Evolutionary conservation across 2,888 invertebrate species (phyloP), one percentile per base, ranked within the genome.

Genomic region (Parelbella ahira): DNA sequence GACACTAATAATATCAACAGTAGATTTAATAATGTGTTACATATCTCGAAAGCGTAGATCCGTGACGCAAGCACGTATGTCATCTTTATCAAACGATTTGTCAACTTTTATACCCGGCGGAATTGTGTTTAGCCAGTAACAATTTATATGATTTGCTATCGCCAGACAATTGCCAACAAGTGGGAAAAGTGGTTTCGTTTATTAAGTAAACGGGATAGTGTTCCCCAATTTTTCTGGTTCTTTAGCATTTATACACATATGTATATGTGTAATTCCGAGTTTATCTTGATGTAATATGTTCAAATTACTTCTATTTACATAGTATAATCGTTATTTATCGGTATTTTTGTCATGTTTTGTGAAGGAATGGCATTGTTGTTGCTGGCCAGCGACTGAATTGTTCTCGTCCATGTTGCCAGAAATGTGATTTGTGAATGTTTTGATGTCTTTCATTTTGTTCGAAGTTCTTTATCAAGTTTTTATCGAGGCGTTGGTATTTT

Each of bases 31-130:
- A n/a, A n/a, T n/a, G n/a, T n/a, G n/a, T n/a, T n/a, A n/a, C n/a
- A n/a, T n/a, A n/a, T n/a, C n/a, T n/a, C n/a, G n/a, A n/a, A n/a
- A n/a, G n/a, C n/a, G n/a, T n/a, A n/a, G n/a, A 18, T 38, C 38
- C 23, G 15, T 11, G 13, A 12, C 18, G 11, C 7, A 11, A 13
- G 57, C 50, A 53, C 50, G 60, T 64, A 64, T 68, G 66, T 76
- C 67, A 76, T 71, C 64, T 70, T 73, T 78, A 80, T 80, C 80
- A 63, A 54, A 56, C 60, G 61, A 69, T 78, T 73, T 76, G 81
- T 79, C 76, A 70, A 65, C 52, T 68, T 68, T 72, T 71, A 75
- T 78, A 45, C 42, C 48, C 32, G n/a, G n/a, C 3, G 28, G 44
- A 37, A 41, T 44, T 48, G 46, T 44, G 48, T 48, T 58, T 28